phyloP scores from a whole-genome alignment of 2,888 invertebrate genomes.

The Cyclophora albipunctata region DNA sequence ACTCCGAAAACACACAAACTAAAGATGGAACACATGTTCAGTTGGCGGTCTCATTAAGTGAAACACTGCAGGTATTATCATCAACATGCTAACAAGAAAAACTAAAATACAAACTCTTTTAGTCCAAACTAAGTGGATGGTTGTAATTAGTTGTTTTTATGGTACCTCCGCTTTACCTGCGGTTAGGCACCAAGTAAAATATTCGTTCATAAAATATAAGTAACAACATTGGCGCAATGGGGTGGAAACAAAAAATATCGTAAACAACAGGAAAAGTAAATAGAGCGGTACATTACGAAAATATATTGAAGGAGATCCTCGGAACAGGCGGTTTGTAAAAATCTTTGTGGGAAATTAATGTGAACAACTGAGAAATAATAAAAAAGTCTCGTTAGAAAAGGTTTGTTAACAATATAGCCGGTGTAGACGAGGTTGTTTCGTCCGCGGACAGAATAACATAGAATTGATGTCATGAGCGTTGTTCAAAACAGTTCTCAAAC shows the following conservation, averaged over 20 bases:
- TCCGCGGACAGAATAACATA: too few relatives aligned
- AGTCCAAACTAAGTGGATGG: slow-evolving; percentile 11
- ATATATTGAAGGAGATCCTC: background rate
- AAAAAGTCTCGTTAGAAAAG: too few relatives aligned
- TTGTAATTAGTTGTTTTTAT: slow-evolving; percentile 22
- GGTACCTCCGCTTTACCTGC: slow-evolving; percentile 6
- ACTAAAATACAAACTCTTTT: slow-evolving; percentile 1
- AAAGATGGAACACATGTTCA: too few relatives aligned
- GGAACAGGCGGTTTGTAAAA: too few relatives aligned
- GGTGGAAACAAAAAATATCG: slow-evolving; percentile 8
- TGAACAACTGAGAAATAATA: too few relatives aligned
- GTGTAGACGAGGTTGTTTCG: too few relatives aligned
- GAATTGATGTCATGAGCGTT: too few relatives aligned
- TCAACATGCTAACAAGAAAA: slow-evolving; percentile 6
- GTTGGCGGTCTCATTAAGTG: too few relatives aligned
- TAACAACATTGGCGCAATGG: slow-evolving; percentile 2
- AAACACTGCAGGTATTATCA: background rate
- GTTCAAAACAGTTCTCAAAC: too few relatives aligned
- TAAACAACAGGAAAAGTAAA: slow-evolving; percentile 4
- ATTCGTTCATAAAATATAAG: slow-evolving; percentile 13
- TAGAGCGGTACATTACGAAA: slow-evolving; percentile 1
- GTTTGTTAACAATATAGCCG: too few relatives aligned
- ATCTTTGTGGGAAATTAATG: too few relatives aligned
- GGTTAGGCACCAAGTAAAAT: slow-evolving; percentile 8
- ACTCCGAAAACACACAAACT: too few relatives aligned